Evolutionary conservation across 2,797 vertebrate genomes (phyloP).

Genomic region (Acestrorhynchus altus): DNA sequence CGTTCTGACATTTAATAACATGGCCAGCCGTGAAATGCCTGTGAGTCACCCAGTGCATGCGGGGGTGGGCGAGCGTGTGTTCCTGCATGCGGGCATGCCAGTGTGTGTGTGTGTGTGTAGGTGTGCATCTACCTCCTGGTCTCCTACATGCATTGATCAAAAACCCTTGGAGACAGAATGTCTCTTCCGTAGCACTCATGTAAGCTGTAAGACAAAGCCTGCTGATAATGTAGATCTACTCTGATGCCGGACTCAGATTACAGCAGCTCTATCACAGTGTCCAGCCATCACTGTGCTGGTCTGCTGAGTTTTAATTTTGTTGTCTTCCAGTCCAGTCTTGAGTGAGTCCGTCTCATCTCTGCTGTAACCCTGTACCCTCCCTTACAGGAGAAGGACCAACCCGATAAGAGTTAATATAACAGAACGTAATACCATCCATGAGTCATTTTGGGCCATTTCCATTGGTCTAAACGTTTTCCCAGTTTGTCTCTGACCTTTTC

Average conservation of each 20-base stretch:
- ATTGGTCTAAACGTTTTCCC: no score
- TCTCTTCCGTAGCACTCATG: slow-evolving; percentile 5
- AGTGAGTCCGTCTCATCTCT: no score
- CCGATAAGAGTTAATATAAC: no score
- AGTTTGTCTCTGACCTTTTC: no score
- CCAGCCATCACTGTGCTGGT: background rate
- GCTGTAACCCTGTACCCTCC: no score
- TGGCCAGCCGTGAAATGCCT: slow-evolving; percentile 32
- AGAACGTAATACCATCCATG: no score
- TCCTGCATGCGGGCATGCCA: background rate
- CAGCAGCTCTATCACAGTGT: background rate
- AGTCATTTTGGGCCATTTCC: no score
- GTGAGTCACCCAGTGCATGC: slow-evolving; percentile 38
- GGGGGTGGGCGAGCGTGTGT: slow-evolving; percentile 29
- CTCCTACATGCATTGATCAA: slow-evolving; percentile 23
- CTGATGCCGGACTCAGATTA: background rate
- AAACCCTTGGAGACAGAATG: slow-evolving; percentile 4
- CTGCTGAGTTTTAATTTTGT: no score
- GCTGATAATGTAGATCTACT: slow-evolving; percentile 3
- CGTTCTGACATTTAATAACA: slow-evolving; percentile 60
- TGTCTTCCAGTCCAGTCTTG: no score
- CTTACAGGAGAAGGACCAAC: no score
- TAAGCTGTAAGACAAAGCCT: background rate
- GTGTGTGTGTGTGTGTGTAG: slow-evolving; percentile 20
- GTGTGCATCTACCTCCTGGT: slow-evolving; percentile 14